Evolutionary conservation across 1,140 invertebrate species (phyloP), one percentile per base, ranked within the genome.

Genomic region (Drosophila subpulchrella): DNA sequence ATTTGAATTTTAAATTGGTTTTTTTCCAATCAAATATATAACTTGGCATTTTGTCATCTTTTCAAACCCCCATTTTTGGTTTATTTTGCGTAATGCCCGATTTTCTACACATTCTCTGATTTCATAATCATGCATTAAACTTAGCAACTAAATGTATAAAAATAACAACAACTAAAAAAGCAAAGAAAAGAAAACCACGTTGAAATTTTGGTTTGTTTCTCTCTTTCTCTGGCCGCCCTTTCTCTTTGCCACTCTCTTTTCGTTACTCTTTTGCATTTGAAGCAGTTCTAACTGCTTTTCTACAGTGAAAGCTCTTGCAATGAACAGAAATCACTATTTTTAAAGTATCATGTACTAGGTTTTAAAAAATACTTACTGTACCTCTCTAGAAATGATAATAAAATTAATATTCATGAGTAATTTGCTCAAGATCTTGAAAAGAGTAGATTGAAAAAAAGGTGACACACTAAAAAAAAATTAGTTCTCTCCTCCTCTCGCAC

Each of bases 41-140:
- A 70, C 63, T 36, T 47, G 15, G 34, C 24, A 59, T 24, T 58
- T 44, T 30, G 42, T 12, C 30, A 51, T 32, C n/a, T 38, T 57
- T 20, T 50, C 1, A 3, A 2, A 8, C n/a, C 15, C 15, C 34
- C 27, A 15, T n/a, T 12, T 59, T 63, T 46, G 6, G 15, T 53
- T 27, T 8, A 20, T 39, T 70, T 70, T 71, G 32, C 55, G 32
- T 73, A 44, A 58, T 60, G 48, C 11, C 27, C 57, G 6, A 39
- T 53, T 36, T 53, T 32, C 42, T 61, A 48, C 46, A 36, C 73
- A 55, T 63, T 68, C 62, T 67, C 62, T 58, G 53, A 71, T 78
- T 78, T 78, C 74, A 78, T 78, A 77, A 77, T 76, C 75, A 57
- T 63, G 75, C 72, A 65, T 68, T 66, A 66, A 68, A 66, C 65